These are phyloP conservation scores for Erethizon dorsatum DNA, from an alignment of 2,797 vertebrate genomes.

Conservation along the genomic window DNA sequence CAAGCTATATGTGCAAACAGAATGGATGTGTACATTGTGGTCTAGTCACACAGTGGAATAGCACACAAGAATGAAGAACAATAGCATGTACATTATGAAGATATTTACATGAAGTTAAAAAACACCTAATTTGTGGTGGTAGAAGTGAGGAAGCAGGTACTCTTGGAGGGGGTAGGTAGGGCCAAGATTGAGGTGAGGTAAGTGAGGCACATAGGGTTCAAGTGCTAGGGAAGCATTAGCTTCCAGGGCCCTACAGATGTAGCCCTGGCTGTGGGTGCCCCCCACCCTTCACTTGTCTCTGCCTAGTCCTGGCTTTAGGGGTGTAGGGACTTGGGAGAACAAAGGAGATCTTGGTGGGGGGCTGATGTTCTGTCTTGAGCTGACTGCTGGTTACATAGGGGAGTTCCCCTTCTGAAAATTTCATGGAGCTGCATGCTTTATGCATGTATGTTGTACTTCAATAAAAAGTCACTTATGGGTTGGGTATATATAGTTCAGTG, in stretches of 20 bases:
- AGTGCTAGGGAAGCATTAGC: background rate
- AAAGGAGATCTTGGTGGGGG: too few relatives aligned
- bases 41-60: background rate
- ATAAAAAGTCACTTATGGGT: background rate
- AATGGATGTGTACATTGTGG: background rate
- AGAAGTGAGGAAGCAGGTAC: background rate
- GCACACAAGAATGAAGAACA: background rate
- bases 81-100: background rate
- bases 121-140: background rate
- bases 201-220: background rate
- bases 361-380: background rate
- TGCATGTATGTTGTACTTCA: background rate
- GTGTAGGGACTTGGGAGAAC: background rate
- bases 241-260: background rate
- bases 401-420: background rate
- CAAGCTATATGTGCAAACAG: background rate
- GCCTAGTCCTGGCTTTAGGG: background rate
- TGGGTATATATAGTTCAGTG: background rate
- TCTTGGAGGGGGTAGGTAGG: background rate
- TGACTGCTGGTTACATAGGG: background rate
- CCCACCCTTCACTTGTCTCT: background rate
- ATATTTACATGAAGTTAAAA: background rate
- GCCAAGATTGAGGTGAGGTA: background rate
- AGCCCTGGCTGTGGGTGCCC: background rate
- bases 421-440: background rate